These are phyloP conservation scores for Chrysoperla carnea DNA, from an alignment of 1,140 invertebrate genomes.

Conservation along the genomic window DNA sequence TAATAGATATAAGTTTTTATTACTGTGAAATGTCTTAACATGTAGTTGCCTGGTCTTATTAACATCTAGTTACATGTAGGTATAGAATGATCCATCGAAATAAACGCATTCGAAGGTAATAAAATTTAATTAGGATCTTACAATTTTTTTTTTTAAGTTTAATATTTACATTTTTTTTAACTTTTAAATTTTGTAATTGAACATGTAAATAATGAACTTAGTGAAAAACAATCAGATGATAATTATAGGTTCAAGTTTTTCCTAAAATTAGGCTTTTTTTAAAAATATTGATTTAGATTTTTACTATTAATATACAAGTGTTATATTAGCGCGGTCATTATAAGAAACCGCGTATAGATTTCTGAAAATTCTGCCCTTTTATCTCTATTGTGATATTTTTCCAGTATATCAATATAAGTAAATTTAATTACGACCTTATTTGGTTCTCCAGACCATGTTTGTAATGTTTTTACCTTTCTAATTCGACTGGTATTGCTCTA, in stretches of 20 bases:
- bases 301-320: background rate
- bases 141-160: background rate
- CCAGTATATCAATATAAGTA: background rate
- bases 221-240: too few relatives aligned
- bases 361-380: background rate
- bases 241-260: too few relatives aligned
- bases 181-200: too few relatives aligned
- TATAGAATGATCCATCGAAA: too few relatives aligned
- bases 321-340: background rate
- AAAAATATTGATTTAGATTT: conserved; percentile 2
- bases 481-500: conserved; percentile 33
- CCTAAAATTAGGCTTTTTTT: too few relatives aligned
- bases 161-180: background rate
- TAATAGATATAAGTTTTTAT: background rate
- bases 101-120: background rate
- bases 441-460: too few relatives aligned
- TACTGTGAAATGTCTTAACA: background rate
- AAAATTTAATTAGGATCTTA: conserved; percentile 2
- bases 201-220: too few relatives aligned
- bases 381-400: background rate
- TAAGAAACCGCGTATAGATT: background rate
- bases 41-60: too few relatives aligned
- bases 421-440: conserved; percentile 8
- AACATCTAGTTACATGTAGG: too few relatives aligned
- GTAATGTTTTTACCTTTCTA: too few relatives aligned